A percentile compares a stretch with the other conserved stretches of the same genome.
Evolutionary conservation across 2,113 vertebrate genomes (phyloP).

Genomic region (Phalacrocorax brasilianus): DNA sequence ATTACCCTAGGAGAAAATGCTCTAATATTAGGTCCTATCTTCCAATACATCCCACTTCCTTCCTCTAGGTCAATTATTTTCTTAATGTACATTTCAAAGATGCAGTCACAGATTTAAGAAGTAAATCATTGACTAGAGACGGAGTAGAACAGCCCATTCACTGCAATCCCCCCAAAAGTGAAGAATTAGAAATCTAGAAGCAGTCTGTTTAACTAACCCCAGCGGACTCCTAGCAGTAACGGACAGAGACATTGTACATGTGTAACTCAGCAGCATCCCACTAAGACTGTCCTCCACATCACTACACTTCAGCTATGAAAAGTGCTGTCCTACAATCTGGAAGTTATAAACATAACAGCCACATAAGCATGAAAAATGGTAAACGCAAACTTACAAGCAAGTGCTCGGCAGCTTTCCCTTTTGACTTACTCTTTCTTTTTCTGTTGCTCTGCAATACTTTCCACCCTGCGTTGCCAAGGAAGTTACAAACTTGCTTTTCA

Average conservation of each 20-base stretch:
- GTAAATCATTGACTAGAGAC: not conserved
- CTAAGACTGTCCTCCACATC: rapidly evolving
- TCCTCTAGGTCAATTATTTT: not conserved
- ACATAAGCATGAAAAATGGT: not conserved
- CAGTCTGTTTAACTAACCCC: not conserved
- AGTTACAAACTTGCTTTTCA: conserved; percentile 23
- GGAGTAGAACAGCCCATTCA: not conserved
- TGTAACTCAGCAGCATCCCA: rapidly evolving
- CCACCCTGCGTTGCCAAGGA: conserved; percentile 59
- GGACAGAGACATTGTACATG: rapidly evolving
- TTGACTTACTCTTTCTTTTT: not conserved
- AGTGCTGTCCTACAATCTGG: not conserved
- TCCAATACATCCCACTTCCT: not conserved
- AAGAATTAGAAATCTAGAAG: not conserved
- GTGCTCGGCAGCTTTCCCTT: not conserved
- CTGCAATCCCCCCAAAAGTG: rapidly evolving
- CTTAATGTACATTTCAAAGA: not conserved
- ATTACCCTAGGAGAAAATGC: not conserved
- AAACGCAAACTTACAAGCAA: not conserved
- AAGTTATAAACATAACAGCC: not conserved
- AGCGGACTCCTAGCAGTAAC: not conserved
- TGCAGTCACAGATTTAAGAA: not conserved
- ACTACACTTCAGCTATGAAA: not conserved
- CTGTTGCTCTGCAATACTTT: not conserved
- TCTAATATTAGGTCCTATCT: not conserved